phyloP scores from a whole-genome alignment of 1,140 invertebrate species.

The Temnothorax curvispinosus region DNA sequence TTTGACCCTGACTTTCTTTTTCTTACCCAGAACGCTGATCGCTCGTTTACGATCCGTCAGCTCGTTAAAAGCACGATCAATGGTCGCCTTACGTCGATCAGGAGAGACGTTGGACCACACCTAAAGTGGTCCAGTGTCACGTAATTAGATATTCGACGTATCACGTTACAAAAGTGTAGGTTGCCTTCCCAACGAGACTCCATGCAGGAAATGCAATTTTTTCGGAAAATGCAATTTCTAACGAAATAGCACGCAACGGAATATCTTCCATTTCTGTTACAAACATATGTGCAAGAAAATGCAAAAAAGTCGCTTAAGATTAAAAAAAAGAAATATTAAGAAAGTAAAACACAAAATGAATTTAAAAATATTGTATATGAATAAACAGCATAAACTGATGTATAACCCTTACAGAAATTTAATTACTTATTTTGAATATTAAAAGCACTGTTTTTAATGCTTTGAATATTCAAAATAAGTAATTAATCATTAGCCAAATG shows the following conservation, averaged over 20 bases:
- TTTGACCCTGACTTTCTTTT: neutral
- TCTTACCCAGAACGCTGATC: neutral
- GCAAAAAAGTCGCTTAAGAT: neutral
- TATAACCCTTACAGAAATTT: too few relatives aligned
- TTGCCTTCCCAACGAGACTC: neutral
- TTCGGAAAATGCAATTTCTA: neutral
- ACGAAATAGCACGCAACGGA: neutral
- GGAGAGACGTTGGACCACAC: neutral
- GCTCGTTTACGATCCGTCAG: neutral
- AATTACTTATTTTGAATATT: too few relatives aligned
- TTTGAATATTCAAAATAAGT: too few relatives aligned
- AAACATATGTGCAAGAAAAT: neutral
- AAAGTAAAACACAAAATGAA: too few relatives aligned
- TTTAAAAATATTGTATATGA: neutral
- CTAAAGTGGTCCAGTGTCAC: conserved; percentile 19
- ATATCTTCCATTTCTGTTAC: neutral
- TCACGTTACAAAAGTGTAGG: neutral
- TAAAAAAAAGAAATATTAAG: neutral
- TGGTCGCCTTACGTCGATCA: neutral
- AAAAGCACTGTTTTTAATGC: too few relatives aligned
- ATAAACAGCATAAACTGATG: too few relatives aligned
- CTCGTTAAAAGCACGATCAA: conserved; percentile 39
- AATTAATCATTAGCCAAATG: too few relatives aligned
- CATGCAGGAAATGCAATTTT: neutral
- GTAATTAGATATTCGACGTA: conserved; percentile 37